phyloP scores from a whole-genome alignment of 2,113 vertebrate genomes.

The Tachuris rubrigastra region DNA sequence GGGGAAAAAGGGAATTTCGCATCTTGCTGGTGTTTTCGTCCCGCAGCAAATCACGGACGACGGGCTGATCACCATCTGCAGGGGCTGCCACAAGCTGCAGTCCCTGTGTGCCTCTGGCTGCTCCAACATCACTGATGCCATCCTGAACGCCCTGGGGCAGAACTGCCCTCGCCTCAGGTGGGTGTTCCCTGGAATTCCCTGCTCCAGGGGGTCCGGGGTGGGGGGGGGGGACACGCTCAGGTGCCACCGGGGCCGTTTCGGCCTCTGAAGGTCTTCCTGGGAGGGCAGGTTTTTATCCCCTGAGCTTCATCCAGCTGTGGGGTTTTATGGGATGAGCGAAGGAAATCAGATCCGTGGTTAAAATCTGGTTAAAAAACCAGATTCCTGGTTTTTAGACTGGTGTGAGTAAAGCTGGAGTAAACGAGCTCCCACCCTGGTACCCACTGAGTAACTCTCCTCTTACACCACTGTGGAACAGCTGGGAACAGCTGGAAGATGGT shows the following conservation, averaged over 20 bases:
- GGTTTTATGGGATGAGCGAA: no score
- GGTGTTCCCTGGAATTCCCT: background rate
- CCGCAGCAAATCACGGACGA: slow-evolving; percentile 98
- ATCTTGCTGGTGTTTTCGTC: background rate
- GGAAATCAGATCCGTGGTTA: no score
- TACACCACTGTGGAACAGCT: background rate
- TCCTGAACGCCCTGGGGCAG: slow-evolving; percentile 94
- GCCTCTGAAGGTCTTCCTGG: background rate
- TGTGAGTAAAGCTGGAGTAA: background rate
- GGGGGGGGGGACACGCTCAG: no score
- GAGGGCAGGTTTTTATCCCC: no score
- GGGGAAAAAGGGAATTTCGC: background rate
- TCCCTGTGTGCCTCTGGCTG: slow-evolving; percentile 97
- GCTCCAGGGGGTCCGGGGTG: no score
- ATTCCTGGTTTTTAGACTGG: background rate
- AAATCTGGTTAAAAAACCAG: no score
- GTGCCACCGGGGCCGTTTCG: no score
- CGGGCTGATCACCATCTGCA: slow-evolving; percentile 97
- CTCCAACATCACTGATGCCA: slow-evolving; percentile 96
- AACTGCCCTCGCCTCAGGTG: slow-evolving; percentile 96
- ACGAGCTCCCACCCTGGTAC: background rate
- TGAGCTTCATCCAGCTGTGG: no score
- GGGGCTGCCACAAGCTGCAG: slow-evolving; percentile 95
- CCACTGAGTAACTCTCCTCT: background rate
- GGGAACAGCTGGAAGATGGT: background rate